Base-by-base conservation (phyloP, 2,113 vertebrate species). In the Rhabdornis inornatus region DNA sequence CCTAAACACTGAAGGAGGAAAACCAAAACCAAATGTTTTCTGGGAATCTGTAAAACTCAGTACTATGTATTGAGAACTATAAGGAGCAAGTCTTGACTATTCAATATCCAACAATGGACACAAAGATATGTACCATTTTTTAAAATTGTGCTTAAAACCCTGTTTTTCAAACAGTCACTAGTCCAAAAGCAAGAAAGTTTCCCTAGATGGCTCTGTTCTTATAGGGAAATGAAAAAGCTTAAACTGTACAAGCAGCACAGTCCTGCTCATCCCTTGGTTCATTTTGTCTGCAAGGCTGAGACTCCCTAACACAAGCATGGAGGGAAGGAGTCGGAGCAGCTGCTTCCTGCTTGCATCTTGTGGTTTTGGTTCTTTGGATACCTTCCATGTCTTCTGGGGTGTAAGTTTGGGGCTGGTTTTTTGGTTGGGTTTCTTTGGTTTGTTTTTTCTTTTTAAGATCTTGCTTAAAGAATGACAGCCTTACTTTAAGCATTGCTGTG, bases 271-370 rank as follows among this genome's bases (percentile, higher is more conserved):
- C 56, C 44, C 81, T 15, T 27, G 31, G 39, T 35, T 64, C 20
- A 0, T n/a, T 68, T 15, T 37, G 33, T n/a, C 76, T 25, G 5
- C 49, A 61, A 76, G 42, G 44, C 49, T 0, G 0, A 83, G 13
- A 10, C 59, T 35, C 45, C 19, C 37, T 39, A 68, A 33, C 13
- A 4, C 63, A n/a, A 31, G 65, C n/a, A 17, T 1, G 1, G 2
- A 55, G 15, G 42, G 24, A 49, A 42, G 57, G 35, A 93, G 80
- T 8, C 37, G 6, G 12, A 57, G 56, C 86, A 92, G 83, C 72
- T 7, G 20, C 74, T 96, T 96, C 92, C 95, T 82, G 64, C 11
- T 53, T 81, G 77, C 77, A 79, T 50, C 66, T 93, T 3, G 11
- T 57, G 83, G 95, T 6, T 89, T 76, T 75, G 69, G 27, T 72